Base-by-base conservation (phyloP, 2,113 vertebrate species). In the Brienomyrus brachyistius region DNA sequence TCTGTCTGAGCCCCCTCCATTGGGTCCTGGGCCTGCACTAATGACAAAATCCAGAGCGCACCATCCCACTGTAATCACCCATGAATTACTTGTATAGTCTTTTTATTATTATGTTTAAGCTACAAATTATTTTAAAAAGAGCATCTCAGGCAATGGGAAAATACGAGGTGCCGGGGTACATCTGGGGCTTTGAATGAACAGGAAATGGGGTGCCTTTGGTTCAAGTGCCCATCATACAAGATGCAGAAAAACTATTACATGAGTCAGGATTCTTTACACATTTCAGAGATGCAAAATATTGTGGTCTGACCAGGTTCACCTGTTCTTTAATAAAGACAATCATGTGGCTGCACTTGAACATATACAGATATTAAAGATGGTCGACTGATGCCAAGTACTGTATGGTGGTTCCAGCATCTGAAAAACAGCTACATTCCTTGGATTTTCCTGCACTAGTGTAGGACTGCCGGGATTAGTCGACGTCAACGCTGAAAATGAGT, bases 21-120 rank as follows among this genome's bases (percentile, higher is more conserved):
- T 9, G 35, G 21, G 47, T 92, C 92, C 0, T 92, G 92, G 54
- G 93, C 91, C 87, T 95, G 95, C 48, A 89, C 95, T 96, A 62
- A 56, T 27, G 13, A 86, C 17, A 74, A 54, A 45, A 77, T 31
- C 23, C 11, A 54, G 23, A 43, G 85, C 4, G 50, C 11, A 59
- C 10, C 31, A 84, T 23, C 9, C 17, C 51, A 45, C 51, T 17
- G 43, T 27, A 86, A 27, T 47, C 82, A 85, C 47, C 74, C 74
- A 40, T 7, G 6, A 10, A 80, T 80, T 43, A 80, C 13, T 40
- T 10, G 40, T 80, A 40, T 77, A 80, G 15, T 80, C 13, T 40
- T 19, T 70, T 13, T 70, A 70, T 1, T 27, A 70, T 70, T 70
- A 70, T 80, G 35, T 80, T 40, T 6, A 77, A 77, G 4, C 19